Conservation (phyloP, 2,113 vertebrate species). For the Orycteropus afer region DNA sequence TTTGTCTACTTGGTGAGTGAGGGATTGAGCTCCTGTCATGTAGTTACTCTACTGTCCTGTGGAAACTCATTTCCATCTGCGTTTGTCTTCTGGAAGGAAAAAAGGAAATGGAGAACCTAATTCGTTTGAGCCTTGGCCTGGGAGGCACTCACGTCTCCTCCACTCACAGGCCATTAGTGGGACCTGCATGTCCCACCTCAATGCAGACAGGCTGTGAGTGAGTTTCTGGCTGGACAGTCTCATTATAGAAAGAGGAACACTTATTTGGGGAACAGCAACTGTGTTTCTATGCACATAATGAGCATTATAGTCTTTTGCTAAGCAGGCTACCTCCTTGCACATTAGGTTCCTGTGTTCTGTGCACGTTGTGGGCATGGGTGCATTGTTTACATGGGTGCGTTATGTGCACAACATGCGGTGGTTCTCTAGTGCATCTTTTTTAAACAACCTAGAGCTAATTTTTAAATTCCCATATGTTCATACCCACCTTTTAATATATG, state of each 20-base stretch:
- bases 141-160: background rate
- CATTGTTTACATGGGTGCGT: no score
- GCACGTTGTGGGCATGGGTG: no score
- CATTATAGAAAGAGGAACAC: background rate
- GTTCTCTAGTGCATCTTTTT: background rate
- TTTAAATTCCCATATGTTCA: background rate
- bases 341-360: no score
- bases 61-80: background rate
- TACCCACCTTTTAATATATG: background rate
- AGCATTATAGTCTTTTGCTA: no score
- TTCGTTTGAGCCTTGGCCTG: background rate
- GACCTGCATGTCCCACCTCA: fast-evolving
- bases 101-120: background rate
- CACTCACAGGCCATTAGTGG: background rate
- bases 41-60: no score
- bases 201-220: fast-evolving
- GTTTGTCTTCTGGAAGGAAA: background rate
- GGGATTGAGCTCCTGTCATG: background rate
- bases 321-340: no score
- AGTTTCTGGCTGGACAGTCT: fast-evolving
- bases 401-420: no score
- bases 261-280: background rate
- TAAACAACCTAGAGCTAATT: background rate
- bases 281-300: no score
- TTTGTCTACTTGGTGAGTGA: background rate